These are phyloP conservation scores for Dermolepida albohirtum DNA, from an alignment of 2,888 invertebrate genomes.

Conservation along the genomic window DNA sequence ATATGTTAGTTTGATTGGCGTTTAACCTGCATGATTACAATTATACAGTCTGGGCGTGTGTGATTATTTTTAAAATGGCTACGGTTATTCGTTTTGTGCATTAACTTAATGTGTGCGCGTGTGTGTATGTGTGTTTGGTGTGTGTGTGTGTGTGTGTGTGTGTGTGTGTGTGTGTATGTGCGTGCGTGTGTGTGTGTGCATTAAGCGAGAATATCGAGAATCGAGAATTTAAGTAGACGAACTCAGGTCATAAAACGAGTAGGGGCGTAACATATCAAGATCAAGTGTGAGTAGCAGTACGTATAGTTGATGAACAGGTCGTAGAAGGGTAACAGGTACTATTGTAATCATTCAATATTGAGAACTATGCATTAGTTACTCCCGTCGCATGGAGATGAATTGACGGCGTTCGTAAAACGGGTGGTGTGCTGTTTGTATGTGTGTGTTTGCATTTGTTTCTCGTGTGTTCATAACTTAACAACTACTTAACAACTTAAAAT, in stretches of 20 bases:
- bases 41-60: constrained; percentile 53
- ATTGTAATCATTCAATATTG: constrained; percentile 64
- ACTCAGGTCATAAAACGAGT: constrained; percentile 43
- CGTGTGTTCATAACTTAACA: too few species aligned
- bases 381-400: constrained; percentile 16
- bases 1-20: constrained; percentile 52
- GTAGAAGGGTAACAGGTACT: constrained; percentile 63
- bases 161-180: too few species aligned
- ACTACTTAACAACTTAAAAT: not conserved
- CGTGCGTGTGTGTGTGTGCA: too few species aligned
- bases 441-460: too few species aligned
- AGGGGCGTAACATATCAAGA: constrained; percentile 65
- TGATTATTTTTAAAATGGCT: constrained; percentile 43
- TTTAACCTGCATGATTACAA: constrained; percentile 47
- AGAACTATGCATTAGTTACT: constrained; percentile 44
- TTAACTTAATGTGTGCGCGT: too few species aligned
- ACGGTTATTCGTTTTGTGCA: constrained; percentile 11
- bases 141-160: too few species aligned
- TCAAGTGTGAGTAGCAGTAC: constrained; percentile 59
- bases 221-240: constrained; percentile 2
- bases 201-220: constrained; percentile 11
- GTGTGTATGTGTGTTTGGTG: too few species aligned
- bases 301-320: constrained; percentile 64
- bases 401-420: constrained; percentile 6
- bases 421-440: constrained; percentile 35